Evolutionary conservation across 2,797 vertebrate genomes (phyloP).

Genomic region (Limosa lapponica): DNA sequence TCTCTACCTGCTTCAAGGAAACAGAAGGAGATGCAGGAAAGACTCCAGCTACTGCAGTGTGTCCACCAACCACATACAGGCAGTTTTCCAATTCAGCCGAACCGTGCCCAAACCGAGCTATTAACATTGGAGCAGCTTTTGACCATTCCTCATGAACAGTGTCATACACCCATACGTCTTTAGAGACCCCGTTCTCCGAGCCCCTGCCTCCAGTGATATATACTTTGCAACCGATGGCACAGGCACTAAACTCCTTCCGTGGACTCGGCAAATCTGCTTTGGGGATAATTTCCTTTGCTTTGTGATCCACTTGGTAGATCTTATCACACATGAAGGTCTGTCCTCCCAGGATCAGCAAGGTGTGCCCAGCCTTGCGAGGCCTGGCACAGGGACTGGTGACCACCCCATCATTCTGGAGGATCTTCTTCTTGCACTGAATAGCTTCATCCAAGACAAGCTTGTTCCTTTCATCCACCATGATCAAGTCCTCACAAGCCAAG

Average conservation of each 20-base stretch:
- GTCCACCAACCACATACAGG: conserved; percentile 92
- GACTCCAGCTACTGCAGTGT: conserved; percentile 90
- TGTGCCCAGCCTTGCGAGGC: conserved; percentile 92
- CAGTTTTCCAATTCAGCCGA: conserved; percentile 92
- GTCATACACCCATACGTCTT: conserved; percentile 95
- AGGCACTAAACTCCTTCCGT: conserved; percentile 94
- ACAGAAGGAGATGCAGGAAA: conserved; percentile 93
- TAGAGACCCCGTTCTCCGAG: conserved; percentile 93
- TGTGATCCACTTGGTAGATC: conserved; percentile 95
- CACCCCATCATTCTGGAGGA: conserved; percentile 89
- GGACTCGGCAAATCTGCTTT: conserved; percentile 93
- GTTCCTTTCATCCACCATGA: conserved; percentile 87
- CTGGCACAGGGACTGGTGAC: conserved; percentile 91
- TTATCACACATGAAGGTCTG: conserved; percentile 98
- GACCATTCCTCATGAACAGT: conserved; percentile 93
- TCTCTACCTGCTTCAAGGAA: conserved; percentile 93
- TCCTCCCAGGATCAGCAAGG: conserved; percentile 91
- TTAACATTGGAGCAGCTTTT: conserved; percentile 94
- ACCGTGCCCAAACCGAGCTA: conserved; percentile 94
- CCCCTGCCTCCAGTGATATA: conserved; percentile 93
- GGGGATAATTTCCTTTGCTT: conserved; percentile 94
- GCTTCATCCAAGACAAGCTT: conserved; percentile 89
- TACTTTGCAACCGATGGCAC: conserved; percentile 93
- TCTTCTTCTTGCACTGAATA: conserved; percentile 90
- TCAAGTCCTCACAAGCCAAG: conserved; percentile 87